phyloP scores from a whole-genome alignment of 2,888 invertebrate species.

The Drosophila niveifrons region DNA sequence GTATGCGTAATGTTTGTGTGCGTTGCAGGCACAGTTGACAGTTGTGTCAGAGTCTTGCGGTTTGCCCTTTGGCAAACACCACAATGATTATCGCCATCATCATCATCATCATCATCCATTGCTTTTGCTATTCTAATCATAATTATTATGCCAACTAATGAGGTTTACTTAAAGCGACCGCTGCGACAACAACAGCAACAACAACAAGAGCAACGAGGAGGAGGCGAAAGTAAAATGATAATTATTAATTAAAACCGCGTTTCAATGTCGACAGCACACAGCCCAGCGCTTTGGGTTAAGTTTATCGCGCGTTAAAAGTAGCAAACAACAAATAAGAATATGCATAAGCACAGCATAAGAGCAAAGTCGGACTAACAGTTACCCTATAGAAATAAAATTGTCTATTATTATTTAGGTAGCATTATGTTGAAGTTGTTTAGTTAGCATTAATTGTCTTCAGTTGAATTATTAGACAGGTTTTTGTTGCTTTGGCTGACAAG shows the following conservation, averaged over 20 bases:
- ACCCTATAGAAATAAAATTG: conserved; percentile 5
- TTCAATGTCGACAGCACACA: conserved; percentile 49
- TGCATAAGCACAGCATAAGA: not conserved
- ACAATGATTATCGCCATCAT: conserved; percentile 15
- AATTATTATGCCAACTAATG: conserved; percentile 41
- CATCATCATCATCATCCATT: not conserved
- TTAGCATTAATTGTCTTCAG: too few species aligned
- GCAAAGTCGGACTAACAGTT: conserved; percentile 9
- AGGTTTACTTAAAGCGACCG: conserved; percentile 40
- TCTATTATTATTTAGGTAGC: too few species aligned
- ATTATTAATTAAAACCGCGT: conserved; percentile 72
- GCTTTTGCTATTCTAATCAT: conserved; percentile 12
- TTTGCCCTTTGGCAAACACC: conserved; percentile 32
- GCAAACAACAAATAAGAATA: conserved; percentile 18
- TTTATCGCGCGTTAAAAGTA: conserved; percentile 58
- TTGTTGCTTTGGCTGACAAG: too few species aligned
- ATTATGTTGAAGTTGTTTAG: too few species aligned
- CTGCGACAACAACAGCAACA: conserved; percentile 21
- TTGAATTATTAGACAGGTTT: too few species aligned
- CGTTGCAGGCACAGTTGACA: conserved; percentile 12
- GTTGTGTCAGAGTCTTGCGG: conserved; percentile 19
- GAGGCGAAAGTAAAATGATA: conserved; percentile 45
- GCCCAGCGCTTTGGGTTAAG: conserved; percentile 38
- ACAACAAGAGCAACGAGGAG: not conserved
- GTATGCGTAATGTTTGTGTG: conserved; percentile 40